Conservation (phyloP, 2,888 invertebrate genomes). For the Tetramorium bicarinatum region DNA sequence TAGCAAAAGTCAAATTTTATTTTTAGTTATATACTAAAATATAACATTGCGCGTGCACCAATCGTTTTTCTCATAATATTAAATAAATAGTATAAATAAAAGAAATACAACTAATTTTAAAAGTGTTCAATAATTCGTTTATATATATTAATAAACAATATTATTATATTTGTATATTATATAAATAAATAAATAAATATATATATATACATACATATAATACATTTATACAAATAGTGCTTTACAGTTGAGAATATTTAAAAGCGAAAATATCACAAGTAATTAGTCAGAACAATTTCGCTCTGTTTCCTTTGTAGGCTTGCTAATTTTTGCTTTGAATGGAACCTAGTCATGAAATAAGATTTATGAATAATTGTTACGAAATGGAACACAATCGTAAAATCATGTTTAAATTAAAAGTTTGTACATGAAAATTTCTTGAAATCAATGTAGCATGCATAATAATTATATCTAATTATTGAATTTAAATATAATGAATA, state of each 20-base stretch:
- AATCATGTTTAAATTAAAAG: background rate
- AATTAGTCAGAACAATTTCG: conserved; percentile 4
- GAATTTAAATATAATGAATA: background rate
- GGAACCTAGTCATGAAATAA: background rate
- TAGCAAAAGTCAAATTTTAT: background rate
- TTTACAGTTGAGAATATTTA: background rate
- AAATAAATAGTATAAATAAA: too few relatives aligned
- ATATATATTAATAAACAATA: too few relatives aligned
- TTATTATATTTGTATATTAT: too few relatives aligned
- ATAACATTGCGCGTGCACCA: too few relatives aligned
- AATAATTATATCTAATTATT: background rate
- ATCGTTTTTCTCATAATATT: too few relatives aligned
- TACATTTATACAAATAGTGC: too few relatives aligned
- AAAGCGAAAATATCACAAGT: background rate
- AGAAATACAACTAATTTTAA: too few relatives aligned
- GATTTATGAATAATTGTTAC: conserved; percentile 2
- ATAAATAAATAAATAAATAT: too few relatives aligned
- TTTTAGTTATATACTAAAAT: background rate
- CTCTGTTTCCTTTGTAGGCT: background rate
- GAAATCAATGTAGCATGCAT: background rate
- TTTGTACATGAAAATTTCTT: background rate
- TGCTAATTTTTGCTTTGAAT: conserved; percentile 15
- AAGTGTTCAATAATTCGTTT: too few relatives aligned
- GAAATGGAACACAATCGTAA: background rate
- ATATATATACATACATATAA: too few relatives aligned